phyloP scores from a whole-genome alignment of 2,888 invertebrate species.

The Myathropa florea region DNA sequence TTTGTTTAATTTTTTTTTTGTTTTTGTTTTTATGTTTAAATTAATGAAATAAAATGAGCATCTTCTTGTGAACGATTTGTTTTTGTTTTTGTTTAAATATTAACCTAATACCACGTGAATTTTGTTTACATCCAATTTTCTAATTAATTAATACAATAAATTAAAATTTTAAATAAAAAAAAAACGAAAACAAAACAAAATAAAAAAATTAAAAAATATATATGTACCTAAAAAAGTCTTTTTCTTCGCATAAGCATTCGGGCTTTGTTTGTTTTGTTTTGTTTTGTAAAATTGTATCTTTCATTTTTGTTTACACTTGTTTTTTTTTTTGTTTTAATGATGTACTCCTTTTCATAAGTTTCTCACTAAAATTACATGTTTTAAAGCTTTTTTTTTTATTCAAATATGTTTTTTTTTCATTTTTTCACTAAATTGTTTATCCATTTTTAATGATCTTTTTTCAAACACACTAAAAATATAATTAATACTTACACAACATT shows the following conservation, averaged over 20 bases:
- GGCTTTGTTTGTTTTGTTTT: conserved; percentile 42
- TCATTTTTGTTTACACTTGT: conserved; percentile 26
- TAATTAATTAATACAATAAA: conserved; percentile 50
- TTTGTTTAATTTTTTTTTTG: conserved; percentile 4
- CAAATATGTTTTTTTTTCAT: conserved; percentile 40
- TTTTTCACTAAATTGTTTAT: conserved; percentile 36
- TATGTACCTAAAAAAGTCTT: conserved; percentile 69
- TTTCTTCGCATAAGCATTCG: conserved; percentile 69
- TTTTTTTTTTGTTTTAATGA: conserved; percentile 60
- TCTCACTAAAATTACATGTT: conserved; percentile 66
- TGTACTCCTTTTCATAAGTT: conserved; percentile 56
- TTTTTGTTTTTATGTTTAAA: background rate
- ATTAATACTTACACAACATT: conserved; percentile 72
- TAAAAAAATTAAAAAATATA: conserved; percentile 24
- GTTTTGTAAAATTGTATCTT: conserved; percentile 52
- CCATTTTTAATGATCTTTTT: conserved; percentile 14
- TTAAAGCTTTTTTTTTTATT: conserved; percentile 65
- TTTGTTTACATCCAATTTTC: conserved; percentile 45
- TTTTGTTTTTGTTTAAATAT: conserved; percentile 25
- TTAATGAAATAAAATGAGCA: conserved; percentile 46
- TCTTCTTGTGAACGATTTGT: conserved; percentile 21
- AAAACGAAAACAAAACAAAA: conserved; percentile 31
- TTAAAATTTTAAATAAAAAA: conserved; percentile 37
- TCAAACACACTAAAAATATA: conserved; percentile 67
- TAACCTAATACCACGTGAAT: conserved; percentile 62